Base-by-base conservation (phyloP, 2,113 vertebrate species). In the Lipotes vexillifer region DNA sequence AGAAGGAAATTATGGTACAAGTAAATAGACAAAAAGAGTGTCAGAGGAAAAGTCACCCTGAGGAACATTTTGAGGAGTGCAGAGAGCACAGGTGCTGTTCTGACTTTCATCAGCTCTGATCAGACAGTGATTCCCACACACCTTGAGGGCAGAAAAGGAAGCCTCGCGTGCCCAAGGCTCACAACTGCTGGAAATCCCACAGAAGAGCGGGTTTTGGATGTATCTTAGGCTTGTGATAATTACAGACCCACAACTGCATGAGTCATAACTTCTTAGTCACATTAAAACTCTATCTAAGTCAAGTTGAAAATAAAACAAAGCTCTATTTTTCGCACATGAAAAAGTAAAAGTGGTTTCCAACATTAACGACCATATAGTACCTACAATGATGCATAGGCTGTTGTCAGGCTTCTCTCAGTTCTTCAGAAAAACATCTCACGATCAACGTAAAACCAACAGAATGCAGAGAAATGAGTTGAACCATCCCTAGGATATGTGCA, bases 211-310 rank as follows among this genome's bases (percentile, higher is more conserved):
- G 90, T 57, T 98, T 88, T 69, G 91, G 78, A 96, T 82, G 77
- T 74, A 61, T 87, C 52, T 96, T 63, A 90, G 68, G 89, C 57
- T 49, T 81, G 17, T 92, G 80, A 94, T 97, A 98, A 96, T 96
- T 98, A 95, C 65, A 97, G 63, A 95, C 52, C 74, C 82, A 92
- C 72, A 94, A 36, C 90, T 41, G 38, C 44, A 78, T 97, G 97
- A 98, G 92, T 98, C 97, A 97, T 90, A 86, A 71, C 78, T 92
- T 82, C 46, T 97, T 98, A 98, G 93, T 98, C 96, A 97, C 90
- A 90, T 87, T 68, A 94, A 93, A 96, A 77, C 65, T 74, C 78
- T 95, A 93, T 74, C 78, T 96, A 93, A 93, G 89, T 86, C 90
- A 93, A 96, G 90, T 63, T 80, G 89, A 97, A 97, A 96, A 96